Evolutionary conservation across 2,797 vertebrate species (phyloP).

Genomic region (Crossoptilon crossoptilon): DNA sequence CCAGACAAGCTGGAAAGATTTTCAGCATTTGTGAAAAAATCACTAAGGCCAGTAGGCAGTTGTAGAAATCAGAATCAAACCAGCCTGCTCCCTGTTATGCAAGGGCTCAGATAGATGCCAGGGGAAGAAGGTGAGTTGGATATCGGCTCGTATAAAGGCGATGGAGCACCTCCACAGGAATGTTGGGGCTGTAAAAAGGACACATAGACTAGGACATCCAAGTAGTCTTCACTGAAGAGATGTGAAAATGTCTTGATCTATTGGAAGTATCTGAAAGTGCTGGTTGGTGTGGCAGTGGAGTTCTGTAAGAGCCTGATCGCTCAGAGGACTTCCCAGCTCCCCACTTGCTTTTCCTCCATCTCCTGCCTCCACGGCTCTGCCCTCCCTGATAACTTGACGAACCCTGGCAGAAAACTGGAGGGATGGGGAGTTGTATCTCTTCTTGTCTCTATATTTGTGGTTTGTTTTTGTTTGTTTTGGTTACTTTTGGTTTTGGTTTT

Average conservation of each 20-base stretch:
- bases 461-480: not conserved
- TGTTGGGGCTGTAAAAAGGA: not conserved
- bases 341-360: not conserved
- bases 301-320: not conserved
- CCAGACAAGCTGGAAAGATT: not conserved
- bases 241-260: not conserved
- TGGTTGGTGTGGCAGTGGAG: rapidly evolving
- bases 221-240: not conserved
- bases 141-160: not conserved
- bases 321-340: not conserved
- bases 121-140: not conserved
- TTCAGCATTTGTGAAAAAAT: not conserved
- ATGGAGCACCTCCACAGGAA: not conserved
- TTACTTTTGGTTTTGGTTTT: not conserved
- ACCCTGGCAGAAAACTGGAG: not conserved
- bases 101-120: not conserved
- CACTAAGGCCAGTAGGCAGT: not conserved
- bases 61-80: not conserved
- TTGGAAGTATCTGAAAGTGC: not conserved
- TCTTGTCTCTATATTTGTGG: not conserved
- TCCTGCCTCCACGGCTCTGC: not conserved
- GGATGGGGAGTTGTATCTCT: not conserved
- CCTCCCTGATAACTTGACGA: not conserved
- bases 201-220: not conserved
- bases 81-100: rapidly evolving